Evolutionary conservation across 2,797 vertebrate species (phyloP).

Genomic region (Brotula barbata): DNA sequence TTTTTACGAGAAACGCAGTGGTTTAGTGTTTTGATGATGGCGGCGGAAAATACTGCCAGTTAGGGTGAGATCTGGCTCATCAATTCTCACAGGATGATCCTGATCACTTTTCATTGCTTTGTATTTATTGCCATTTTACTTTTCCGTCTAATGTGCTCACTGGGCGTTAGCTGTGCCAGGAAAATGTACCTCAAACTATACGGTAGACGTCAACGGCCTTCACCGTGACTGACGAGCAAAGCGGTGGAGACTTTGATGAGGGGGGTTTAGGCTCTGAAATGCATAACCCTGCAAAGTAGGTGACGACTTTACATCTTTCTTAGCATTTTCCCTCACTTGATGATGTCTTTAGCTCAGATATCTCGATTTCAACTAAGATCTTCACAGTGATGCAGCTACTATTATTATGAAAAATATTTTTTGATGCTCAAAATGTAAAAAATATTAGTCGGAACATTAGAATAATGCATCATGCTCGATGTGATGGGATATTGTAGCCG

Average conservation of each 20-base stretch:
- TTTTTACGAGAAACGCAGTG: constrained; percentile 13
- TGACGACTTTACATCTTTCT: too few species aligned
- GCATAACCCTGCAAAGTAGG: too few species aligned
- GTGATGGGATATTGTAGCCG: too few species aligned
- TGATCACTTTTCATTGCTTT: not conserved
- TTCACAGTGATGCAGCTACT: too few species aligned
- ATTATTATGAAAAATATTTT: not conserved
- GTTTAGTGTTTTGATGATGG: constrained; percentile 16
- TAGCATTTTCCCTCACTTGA: too few species aligned
- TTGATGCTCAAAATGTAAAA: not conserved
- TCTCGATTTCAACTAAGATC: too few species aligned
- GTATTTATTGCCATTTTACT: constrained; percentile 30
- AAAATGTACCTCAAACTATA: constrained; percentile 23
- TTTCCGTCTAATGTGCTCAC: too few species aligned
- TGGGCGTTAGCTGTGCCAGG: too few species aligned
- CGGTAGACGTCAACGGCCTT: constrained; percentile 1
- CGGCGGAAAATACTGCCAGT: not conserved
- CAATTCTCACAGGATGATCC: not conserved
- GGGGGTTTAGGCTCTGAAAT: not conserved
- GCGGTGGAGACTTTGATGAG: not conserved
- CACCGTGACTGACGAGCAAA: not conserved
- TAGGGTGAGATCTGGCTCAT: not conserved
- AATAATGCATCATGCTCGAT: not conserved
- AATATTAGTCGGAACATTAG: not conserved
- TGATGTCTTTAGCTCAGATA: too few species aligned